Conservation (phyloP, 2,797 vertebrate species). For the Scolopax bukidnonensis region DNA sequence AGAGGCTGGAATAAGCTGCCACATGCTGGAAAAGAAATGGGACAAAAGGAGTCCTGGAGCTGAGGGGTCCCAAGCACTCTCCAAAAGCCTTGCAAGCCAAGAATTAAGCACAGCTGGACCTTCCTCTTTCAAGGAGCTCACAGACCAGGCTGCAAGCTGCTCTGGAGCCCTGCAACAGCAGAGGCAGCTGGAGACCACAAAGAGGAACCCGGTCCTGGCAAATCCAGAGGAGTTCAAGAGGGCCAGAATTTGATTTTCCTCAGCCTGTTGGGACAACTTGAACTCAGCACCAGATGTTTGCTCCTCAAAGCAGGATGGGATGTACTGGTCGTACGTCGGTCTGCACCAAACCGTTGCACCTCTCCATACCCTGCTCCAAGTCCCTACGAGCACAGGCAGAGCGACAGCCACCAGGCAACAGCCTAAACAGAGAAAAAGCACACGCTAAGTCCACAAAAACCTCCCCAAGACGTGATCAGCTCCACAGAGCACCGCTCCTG, state of each 20-base stretch:
- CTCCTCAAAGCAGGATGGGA: neutral
- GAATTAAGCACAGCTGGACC: neutral
- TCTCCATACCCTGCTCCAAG: neutral
- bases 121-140: neutral
- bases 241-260: neutral
- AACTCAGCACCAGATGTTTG: neutral
- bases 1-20: neutral
- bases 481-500: neutral
- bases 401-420: rapidly evolving
- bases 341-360: neutral
- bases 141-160: neutral
- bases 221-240: neutral
- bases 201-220: neutral
- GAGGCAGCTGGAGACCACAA: neutral
- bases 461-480: neutral
- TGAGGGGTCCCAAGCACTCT: neutral
- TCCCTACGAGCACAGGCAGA: rapidly evolving
- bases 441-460: neutral
- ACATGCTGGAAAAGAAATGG: neutral
- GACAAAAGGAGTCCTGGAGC: neutral
- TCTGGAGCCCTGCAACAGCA: neutral
- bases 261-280: neutral
- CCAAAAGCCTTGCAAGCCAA: neutral
- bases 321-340: neutral
- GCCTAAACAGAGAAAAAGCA: neutral